phyloP scores from a whole-genome alignment of 2,113 vertebrate species.

The Urocynchramus pylzowi region DNA sequence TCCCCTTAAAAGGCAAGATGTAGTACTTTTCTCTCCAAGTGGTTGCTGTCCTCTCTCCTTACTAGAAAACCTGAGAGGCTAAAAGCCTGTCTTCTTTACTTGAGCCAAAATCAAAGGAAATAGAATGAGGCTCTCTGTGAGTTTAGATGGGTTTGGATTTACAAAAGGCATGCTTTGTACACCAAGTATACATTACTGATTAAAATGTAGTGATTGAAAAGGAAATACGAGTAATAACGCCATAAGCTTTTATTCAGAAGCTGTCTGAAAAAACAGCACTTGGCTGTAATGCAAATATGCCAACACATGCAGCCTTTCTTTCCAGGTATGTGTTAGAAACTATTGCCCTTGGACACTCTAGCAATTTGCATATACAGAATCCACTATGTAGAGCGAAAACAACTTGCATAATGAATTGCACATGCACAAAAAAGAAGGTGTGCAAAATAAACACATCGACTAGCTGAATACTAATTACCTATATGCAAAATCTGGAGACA shows the following conservation, averaged over 20 bases:
- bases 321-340: constrained; percentile 16
- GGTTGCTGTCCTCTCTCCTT: not conserved
- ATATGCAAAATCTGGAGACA: constrained; percentile 33
- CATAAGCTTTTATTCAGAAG: not conserved
- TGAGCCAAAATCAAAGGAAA: not conserved
- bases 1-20: not conserved
- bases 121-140: not conserved
- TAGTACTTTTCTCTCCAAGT: not conserved
- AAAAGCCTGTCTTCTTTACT: not conserved
- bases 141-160: not conserved
- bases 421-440: not conserved
- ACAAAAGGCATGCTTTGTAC: not conserved
- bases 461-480: constrained; percentile 51
- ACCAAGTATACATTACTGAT: not conserved
- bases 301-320: not conserved
- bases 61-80: not conserved
- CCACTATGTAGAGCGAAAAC: constrained; percentile 20
- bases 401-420: constrained; percentile 30
- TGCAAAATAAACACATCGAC: constrained; percentile 65
- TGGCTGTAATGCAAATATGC: not conserved
- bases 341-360: constrained; percentile 20
- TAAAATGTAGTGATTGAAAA: not conserved
- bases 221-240: not conserved
- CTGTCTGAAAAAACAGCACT: not conserved
- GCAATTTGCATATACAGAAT: constrained; percentile 37